These are phyloP conservation scores for Decapterus maruadsi DNA, from an alignment of 2,797 vertebrate species.

Conservation along the genomic window DNA sequence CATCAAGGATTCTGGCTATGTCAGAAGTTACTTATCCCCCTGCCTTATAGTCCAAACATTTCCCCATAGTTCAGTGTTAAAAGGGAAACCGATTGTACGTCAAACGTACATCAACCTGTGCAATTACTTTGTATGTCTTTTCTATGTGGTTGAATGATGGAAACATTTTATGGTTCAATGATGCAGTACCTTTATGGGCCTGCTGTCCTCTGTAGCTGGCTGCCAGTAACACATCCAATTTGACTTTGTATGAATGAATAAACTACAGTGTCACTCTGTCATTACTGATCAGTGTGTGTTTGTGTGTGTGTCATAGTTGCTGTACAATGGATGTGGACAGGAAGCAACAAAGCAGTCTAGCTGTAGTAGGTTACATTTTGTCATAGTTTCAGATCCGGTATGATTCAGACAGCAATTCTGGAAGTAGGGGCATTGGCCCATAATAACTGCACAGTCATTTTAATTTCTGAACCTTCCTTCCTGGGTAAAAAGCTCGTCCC, in stretches of 20 bases:
- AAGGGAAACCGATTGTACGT: slow-evolving; percentile 86
- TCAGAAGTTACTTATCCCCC: slow-evolving; percentile 78
- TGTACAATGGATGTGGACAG: background rate
- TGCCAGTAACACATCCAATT: slow-evolving; percentile 83
- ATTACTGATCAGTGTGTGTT: slow-evolving; percentile 15
- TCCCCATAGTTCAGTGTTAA: slow-evolving; percentile 88
- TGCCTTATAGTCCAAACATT: slow-evolving; percentile 78
- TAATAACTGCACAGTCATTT: background rate
- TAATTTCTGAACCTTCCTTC: background rate
- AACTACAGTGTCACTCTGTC: slow-evolving; percentile 83
- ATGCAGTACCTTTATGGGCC: slow-evolving; percentile 71
- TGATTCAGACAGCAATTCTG: background rate
- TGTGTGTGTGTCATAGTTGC: slow-evolving; percentile 23
- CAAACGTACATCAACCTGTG: slow-evolving; percentile 88
- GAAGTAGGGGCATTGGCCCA: background rate
- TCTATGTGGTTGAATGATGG: slow-evolving; percentile 83
- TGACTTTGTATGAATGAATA: slow-evolving; percentile 87
- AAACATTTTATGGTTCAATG: slow-evolving; percentile 77
- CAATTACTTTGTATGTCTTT: slow-evolving; percentile 89
- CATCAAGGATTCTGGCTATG: slow-evolving; percentile 77
- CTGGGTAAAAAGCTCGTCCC: background rate
- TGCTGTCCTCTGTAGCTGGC: slow-evolving; percentile 75
- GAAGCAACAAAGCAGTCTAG: background rate
- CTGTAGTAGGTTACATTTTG: background rate
- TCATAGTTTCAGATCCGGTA: slow-evolving; percentile 12